A percentile compares a stretch with the other conserved stretches of the same genome.
Conservation (phyloP, 2,797 vertebrate species). For the Phylloscopus collybita region DNA sequence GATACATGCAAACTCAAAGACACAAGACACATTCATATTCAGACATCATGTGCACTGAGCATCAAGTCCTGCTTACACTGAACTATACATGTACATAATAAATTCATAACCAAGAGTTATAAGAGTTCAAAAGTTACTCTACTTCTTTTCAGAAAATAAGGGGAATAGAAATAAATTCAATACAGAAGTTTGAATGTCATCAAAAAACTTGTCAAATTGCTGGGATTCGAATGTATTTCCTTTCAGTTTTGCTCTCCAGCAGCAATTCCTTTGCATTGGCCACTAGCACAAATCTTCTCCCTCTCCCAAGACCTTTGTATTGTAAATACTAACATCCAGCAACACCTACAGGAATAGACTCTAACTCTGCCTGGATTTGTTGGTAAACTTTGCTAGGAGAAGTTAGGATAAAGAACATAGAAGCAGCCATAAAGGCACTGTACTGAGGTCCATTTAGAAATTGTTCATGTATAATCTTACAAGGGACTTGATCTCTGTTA, state of each 20-base stretch:
- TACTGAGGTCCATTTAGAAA: neutral
- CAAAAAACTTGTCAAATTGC: rapidly evolving
- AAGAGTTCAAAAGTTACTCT: neutral
- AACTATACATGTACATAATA: neutral
- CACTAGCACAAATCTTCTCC: neutral
- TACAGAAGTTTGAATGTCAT: neutral
- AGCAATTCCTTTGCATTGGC: rapidly evolving
- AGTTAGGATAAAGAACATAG: neutral
- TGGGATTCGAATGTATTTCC: neutral
- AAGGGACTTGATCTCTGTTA: neutral
- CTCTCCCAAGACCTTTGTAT: rapidly evolving
- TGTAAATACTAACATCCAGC: neutral
- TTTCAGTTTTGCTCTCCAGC: neutral
- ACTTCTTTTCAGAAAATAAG: neutral
- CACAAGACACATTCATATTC: neutral
- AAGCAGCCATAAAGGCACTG: neutral
- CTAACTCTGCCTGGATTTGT: neutral
- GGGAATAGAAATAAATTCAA: neutral
- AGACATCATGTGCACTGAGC: neutral
- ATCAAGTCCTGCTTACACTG: neutral
- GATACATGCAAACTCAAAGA: neutral
- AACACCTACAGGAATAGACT: neutral
- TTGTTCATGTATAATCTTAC: too few species aligned
- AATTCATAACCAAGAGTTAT: neutral
- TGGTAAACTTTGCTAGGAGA: neutral